Evolutionary conservation across 37 sponge, comb jelly and placozoan species (phyloP).

Genomic region (Hexactinellida sp.): DNA sequence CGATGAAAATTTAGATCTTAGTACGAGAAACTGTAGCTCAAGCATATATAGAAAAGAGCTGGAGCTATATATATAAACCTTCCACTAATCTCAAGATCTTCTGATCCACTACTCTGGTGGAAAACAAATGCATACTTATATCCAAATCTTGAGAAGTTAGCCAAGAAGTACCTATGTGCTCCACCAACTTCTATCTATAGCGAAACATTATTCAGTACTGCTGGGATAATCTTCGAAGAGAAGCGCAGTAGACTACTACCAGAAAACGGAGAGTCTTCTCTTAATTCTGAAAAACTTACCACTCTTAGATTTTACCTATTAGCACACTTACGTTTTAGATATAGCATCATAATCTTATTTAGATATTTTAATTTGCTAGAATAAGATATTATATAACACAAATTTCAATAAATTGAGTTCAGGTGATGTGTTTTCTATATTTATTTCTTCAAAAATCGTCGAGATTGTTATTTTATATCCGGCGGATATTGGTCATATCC

Average conservation of each 20-base stretch:
- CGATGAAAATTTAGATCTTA: background rate
- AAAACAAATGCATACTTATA: background rate
- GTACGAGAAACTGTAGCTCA: background rate
- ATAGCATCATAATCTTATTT: background rate
- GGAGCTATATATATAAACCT: background rate
- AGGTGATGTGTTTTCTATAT: background rate
- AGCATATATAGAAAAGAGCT: background rate
- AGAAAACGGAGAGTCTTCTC: background rate
- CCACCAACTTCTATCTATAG: background rate
- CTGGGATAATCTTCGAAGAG: background rate
- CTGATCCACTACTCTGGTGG: background rate
- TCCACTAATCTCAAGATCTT: background rate
- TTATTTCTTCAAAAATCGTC: background rate
- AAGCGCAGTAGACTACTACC: background rate
- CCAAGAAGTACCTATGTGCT: background rate
- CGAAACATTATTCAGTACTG: background rate
- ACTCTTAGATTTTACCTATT: background rate
- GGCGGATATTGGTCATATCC: background rate
- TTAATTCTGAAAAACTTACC: background rate
- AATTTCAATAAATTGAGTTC: background rate
- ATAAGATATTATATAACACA: background rate
- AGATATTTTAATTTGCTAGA: background rate
- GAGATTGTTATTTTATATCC: background rate
- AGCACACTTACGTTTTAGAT: background rate
- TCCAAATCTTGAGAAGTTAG: background rate